Percentiles rank a stretch among this genome's conserved stretches.
Evolutionary conservation across 2,797 vertebrate species (phyloP).

Genomic region (Lerista edwardsae): DNA sequence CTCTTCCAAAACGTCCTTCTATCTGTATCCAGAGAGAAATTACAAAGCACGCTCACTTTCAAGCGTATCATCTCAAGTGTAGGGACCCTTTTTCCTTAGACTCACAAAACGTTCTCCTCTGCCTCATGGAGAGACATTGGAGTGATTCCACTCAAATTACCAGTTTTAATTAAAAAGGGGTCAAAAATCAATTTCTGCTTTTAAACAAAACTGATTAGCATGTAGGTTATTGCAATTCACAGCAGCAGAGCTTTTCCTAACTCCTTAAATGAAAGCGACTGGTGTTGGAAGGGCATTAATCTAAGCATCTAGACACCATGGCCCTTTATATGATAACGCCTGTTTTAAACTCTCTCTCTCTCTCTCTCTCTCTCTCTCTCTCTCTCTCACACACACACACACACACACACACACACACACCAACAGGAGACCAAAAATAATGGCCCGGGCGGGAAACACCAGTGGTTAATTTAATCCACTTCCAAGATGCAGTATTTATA

Average conservation of each 20-base stretch:
- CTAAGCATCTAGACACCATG: constrained; percentile 7
- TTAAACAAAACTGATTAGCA: constrained; percentile 40
- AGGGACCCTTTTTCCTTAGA: constrained; percentile 15
- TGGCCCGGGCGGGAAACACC: constrained; percentile 1
- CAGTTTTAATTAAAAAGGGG: constrained; percentile 36
- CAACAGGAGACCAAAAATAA: constrained; percentile 32
- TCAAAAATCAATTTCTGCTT: constrained; percentile 38
- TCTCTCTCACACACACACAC: too few relatives aligned
- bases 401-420: constrained; percentile 6
- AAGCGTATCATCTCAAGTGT: constrained; percentile 8
- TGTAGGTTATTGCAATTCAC: constrained; percentile 29
- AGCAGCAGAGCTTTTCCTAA: constrained; percentile 20
- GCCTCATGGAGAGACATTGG: constrained; percentile 14
- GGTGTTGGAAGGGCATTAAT: constrained; percentile 8
- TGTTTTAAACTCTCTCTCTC: too few relatives aligned
- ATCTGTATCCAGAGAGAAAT: neutral
- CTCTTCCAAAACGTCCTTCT: constrained; percentile 6
- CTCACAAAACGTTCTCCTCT: constrained; percentile 25
- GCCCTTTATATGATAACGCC: constrained; percentile 17
- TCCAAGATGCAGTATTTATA: constrained; percentile 11
- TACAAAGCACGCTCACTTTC: neutral
- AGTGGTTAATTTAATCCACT: constrained; percentile 28
- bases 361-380: too few relatives aligned
- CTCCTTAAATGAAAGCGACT: constrained; percentile 25
- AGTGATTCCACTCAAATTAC: constrained; percentile 28